Evolutionary conservation across 2,888 invertebrate genomes (phyloP), one percentile per base, ranked within the genome.

Genomic region (Tuberolachnus salignus): DNA sequence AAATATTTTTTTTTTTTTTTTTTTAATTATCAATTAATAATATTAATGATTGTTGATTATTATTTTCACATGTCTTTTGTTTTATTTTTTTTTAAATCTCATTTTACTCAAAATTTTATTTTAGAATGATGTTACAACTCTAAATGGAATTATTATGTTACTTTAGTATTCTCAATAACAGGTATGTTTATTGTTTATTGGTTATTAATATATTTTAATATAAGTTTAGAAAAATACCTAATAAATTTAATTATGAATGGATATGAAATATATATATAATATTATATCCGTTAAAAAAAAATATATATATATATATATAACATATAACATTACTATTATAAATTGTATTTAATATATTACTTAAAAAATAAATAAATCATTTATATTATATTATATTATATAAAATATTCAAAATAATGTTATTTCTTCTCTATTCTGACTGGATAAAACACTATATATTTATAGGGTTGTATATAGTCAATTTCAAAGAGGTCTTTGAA

Each of bases 311-410:
- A n/a, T n/a, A n/a, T n/a, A n/a, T n/a, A n/a, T n/a, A n/a, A n/a
- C n/a, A 21, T 57, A 63, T 46, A 46, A 26, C 49, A 59, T 63
- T 55, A 64, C 53, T 49, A 78, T 75, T 75, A 63, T 51, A n/a
- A 74, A 34, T 74, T 64, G 23, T 57, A 75, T 75, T 57, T 57
- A 75, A 75, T 67, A 75, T 57, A 75, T 75, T 75, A 57, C 57
- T 8, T 42, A 55, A 53, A 74, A 64, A 66, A 59, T 23, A 74
- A 61, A 61, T 67, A 78, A 69, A 78, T 51, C 49, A 78, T 78
- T 78, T 78, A 78, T 78, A 78, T 78, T 78, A 78, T 67, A 78
- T 78, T 78, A 78, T 78, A 78, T 78, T 78, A 78, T 67, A 78
- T 78, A 69, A 69, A 59, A 67, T 69, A 59, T 42, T 63, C n/a